Evolutionary conservation across 2,113 vertebrate species (phyloP).

Genomic region (Cyphomyrus plagiostoma): DNA sequence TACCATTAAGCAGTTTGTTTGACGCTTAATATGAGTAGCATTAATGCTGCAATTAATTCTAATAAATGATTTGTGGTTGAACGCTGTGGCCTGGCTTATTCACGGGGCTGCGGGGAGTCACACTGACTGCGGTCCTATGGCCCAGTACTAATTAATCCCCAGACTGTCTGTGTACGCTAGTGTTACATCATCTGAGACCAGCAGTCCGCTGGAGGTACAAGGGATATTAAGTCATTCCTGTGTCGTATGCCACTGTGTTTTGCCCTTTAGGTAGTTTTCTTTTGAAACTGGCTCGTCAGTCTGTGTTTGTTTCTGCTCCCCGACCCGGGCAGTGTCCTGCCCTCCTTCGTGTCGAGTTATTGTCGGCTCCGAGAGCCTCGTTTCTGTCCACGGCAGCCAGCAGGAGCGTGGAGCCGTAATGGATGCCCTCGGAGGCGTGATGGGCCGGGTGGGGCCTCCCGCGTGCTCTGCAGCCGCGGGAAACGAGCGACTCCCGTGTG

Average conservation of each 20-base stretch:
- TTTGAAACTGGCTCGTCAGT: neutral
- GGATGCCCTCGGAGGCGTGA: conserved; percentile 2
- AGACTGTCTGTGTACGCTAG: neutral
- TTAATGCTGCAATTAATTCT: neutral
- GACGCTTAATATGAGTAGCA: neutral
- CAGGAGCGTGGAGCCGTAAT: neutral
- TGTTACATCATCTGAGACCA: neutral
- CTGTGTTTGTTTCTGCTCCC: neutral
- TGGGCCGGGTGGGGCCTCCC: neutral
- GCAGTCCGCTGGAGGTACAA: neutral
- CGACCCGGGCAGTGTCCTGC: conserved; percentile 4
- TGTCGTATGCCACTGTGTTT: neutral
- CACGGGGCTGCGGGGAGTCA: neutral
- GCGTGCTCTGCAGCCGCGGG: neutral
- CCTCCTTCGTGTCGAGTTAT: neutral
- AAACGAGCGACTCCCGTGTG: neutral
- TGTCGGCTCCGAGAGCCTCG: neutral
- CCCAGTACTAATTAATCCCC: conserved; percentile 12
- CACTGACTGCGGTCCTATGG: neutral
- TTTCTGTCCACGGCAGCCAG: neutral
- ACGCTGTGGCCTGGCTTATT: neutral
- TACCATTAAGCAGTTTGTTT: neutral
- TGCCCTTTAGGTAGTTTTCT: neutral
- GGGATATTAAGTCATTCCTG: neutral
- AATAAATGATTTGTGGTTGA: neutral